Evolutionary conservation across 1,140 invertebrate genomes (phyloP).

Genomic region (Microplitis mediator): DNA sequence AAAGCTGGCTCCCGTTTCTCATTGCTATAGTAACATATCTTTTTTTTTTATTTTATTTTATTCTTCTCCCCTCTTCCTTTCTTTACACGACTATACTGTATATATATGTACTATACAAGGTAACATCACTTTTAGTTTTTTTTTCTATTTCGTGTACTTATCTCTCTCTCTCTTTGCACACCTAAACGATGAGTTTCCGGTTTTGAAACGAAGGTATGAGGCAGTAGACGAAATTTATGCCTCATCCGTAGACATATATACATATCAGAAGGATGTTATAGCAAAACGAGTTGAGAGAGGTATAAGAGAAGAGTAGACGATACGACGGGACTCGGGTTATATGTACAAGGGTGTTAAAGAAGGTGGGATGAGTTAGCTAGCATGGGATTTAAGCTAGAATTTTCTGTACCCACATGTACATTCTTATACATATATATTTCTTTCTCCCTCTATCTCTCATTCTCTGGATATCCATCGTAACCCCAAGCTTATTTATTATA

Average conservation of each 20-base stretch:
- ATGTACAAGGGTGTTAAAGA: slow-evolving; percentile 7
- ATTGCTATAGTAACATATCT: slow-evolving; percentile 16
- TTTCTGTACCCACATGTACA: slow-evolving; percentile 17
- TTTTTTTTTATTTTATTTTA: neutral
- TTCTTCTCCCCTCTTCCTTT: neutral
- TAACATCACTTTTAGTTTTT: slow-evolving; percentile 24
- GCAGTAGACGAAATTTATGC: slow-evolving; percentile 48
- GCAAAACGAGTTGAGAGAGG: neutral
- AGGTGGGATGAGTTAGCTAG: slow-evolving; percentile 35
- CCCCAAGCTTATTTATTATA: slow-evolving; percentile 20
- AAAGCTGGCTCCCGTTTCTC: neutral
- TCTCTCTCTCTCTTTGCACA: slow-evolving; percentile 27
- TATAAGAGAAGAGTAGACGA: too few relatives aligned
- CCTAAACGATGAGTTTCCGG: slow-evolving; percentile 48
- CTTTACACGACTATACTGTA: too few relatives aligned
- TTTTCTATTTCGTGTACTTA: slow-evolving; percentile 34
- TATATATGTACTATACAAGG: slow-evolving; percentile 2
- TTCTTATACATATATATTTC: neutral
- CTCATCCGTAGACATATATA: slow-evolving; percentile 50
- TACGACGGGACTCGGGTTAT: slow-evolving; percentile 22
- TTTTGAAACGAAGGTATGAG: slow-evolving; percentile 27
- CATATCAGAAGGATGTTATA: slow-evolving; percentile 32
- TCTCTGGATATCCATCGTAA: neutral
- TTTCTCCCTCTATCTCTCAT: neutral
- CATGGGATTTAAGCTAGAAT: slow-evolving; percentile 42